These are phyloP conservation scores for Anagrus nilaparvatae DNA, from an alignment of 1,140 invertebrate species.

Conservation along the genomic window DNA sequence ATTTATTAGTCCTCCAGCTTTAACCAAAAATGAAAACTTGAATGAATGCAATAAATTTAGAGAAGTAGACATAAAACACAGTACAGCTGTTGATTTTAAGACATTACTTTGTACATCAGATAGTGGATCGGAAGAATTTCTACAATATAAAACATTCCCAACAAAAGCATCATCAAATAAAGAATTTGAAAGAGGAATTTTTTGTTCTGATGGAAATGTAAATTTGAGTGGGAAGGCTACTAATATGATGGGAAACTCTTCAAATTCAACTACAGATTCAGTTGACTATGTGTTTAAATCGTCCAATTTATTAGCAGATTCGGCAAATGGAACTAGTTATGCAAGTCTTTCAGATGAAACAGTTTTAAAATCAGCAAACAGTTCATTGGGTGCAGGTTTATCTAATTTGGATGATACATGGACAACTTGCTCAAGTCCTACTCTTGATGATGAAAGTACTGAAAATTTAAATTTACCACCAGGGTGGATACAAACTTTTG, in stretches of 20 bases:
- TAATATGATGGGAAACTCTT: too few species aligned
- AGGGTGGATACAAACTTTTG: conserved; percentile 30
- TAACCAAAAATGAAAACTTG: background rate
- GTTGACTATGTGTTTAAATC: too few species aligned
- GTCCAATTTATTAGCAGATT: too few species aligned
- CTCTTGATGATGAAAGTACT: conserved; percentile 17
- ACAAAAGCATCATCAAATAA: conserved; percentile 1
- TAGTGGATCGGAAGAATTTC: conserved; percentile 30
- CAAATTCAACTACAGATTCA: too few species aligned
- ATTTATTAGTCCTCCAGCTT: too few species aligned
- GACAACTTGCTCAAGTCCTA: conserved; percentile 19
- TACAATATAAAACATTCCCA: conserved; percentile 28
- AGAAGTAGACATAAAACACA: conserved; percentile 25
- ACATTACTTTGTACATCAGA: conserved; percentile 28
- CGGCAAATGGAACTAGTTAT: too few species aligned
- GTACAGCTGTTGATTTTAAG: conserved; percentile 31
- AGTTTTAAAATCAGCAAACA: conserved; percentile 22
- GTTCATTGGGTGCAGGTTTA: conserved; percentile 17
- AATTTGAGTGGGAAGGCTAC: too few species aligned
- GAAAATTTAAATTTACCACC: conserved; percentile 27
- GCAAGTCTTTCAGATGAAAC: conserved; percentile 26
- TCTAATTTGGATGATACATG: conserved; percentile 17
- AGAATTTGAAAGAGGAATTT: conserved; percentile 2
- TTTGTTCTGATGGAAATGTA: conserved; percentile 17
- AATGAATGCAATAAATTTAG: conserved; percentile 12